Evolutionary conservation across 2,797 vertebrate species (phyloP), one percentile per base, ranked within the genome.

Genomic region (Danio jaintianensis): DNA sequence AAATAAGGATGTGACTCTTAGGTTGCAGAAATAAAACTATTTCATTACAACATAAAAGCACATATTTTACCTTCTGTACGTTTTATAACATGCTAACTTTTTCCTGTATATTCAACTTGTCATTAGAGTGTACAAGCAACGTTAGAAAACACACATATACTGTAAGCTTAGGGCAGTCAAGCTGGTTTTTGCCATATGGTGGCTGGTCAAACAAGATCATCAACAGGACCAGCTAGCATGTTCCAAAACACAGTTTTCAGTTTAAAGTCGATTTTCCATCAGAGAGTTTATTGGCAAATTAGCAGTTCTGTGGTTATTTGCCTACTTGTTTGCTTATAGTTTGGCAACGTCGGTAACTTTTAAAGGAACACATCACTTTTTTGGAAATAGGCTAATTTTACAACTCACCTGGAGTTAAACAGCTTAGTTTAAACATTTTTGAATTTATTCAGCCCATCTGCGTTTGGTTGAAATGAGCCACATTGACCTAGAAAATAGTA

Each of bases 11-110:
- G 29, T 70, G 76, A 78, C 47, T 48, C 55, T 70, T 12, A 2
- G 16, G 66, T 42, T 78, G 22, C 42, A 58, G 75, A 78, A 78
- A 48, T 16, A 58, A 38, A 78, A 38, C 53, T 9, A 12, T 75
- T 76, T 66, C 61, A 45, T 0, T 4, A 18, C 62, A 64, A 64
- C 6, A 22, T 8, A 67, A 62, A 64, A 53, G 18, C 38, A 58
- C 56, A 68, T 58, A 47, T 68, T 67, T 59, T 20, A 63, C 9
- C 22, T 18, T 38, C 38, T 22, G 52, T 18, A 38, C 70, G 15
- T 42, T 55, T 55, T 70, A 12, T 42, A 42, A 55, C 48, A 18
- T 70, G 11, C 0, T 5, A 18, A 53, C 16, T 55, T 29, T 11
- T 42, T 55, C 40, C 12, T 55, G 40, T 59, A 13, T 38, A 29